Evolutionary conservation across 2,888 invertebrate species (phyloP), one percentile per base, ranked within the genome.

Genomic region (Leptura quadrifasciata): DNA sequence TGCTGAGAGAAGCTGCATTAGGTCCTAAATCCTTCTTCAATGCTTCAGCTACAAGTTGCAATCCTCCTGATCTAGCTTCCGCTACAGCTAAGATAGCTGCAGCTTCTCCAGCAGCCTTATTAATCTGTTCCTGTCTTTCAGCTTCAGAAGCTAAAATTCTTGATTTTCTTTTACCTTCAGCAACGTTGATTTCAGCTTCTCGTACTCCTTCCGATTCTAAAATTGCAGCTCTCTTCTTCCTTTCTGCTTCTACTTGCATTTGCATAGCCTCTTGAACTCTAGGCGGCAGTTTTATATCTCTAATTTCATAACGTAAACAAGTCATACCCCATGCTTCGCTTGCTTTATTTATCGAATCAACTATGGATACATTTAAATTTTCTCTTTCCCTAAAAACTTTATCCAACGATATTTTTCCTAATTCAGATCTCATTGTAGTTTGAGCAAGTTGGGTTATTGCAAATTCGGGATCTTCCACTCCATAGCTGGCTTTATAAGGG

Each of bases 241-340:
- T 91, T 89, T 99, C 99, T 0, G 99, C 99, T 90, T 99, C 99
- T 0, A 99, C 99, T 91, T 99, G 99, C 98, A 99, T 98, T 90
- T 99, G 99, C 99, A 99, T 99, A 0, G 99, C 99, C 89, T 99
- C 98, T 87, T 98, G 97, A 0, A 99, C 96, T 84, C 98, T 93
- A 0, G 92, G 90, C 0, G 99, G 99, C 79, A 98, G 90, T 87
- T 94, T 94, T 85, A 98, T 97, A 87, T 97, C 95, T 91, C 95
- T 93, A 85, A 98, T 98, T 92, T 98, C 97, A 88, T 98, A 98
- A 88, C 99, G 93, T 78, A 99, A 92, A 88, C 99, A 99, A 3
- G 95, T 94, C 76, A 99, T 97, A 57, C 99, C 99, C 99, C 99
- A 99, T 0, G 98, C 97, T 89, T 96, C 97, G 83, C 98, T 97